These are phyloP conservation scores for Philonicus albiceps DNA, from an alignment of 2,888 invertebrate genomes.

Conservation along the genomic window DNA sequence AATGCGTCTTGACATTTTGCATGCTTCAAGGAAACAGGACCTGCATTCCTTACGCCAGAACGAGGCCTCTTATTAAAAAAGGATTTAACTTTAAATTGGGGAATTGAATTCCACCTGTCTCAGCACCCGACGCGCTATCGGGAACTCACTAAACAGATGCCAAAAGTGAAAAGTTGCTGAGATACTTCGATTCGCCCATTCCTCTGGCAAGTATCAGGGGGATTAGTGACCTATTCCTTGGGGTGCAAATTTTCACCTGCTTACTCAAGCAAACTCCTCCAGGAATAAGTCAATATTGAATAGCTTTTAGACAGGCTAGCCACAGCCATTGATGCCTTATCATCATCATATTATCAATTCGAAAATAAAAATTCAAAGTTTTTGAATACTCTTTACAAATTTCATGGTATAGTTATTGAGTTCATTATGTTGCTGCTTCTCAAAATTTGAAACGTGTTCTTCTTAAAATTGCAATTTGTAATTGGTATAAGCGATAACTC, in stretches of 20 bases:
- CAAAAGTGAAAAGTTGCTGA: conserved; percentile 24
- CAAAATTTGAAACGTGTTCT: too few relatives aligned
- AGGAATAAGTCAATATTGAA: background rate
- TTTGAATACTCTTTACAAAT: too few relatives aligned
- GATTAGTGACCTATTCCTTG: background rate
- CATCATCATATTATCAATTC: too few relatives aligned
- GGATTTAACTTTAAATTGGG: conserved; percentile 49
- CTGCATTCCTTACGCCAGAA: conserved; percentile 20
- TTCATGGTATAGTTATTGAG: too few relatives aligned
- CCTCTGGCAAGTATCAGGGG: background rate
- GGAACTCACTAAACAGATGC: conserved; percentile 9
- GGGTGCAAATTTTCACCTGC: background rate
- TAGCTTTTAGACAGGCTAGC: background rate
- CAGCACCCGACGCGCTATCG: background rate
- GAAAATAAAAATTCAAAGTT: too few relatives aligned
- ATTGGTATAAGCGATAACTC: too few relatives aligned
- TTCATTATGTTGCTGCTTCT: too few relatives aligned
- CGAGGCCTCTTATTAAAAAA: conserved; percentile 45
- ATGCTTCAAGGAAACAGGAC: conserved; percentile 20
- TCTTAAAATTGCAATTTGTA: too few relatives aligned
- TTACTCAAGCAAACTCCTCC: background rate
- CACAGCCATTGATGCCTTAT: too few relatives aligned
- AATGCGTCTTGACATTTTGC: conserved; percentile 42
- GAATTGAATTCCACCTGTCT: conserved; percentile 44
- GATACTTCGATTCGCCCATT: background rate